Evolutionary conservation across 1,140 invertebrate genomes (phyloP).

Genomic region (Lepidostoma basale): DNA sequence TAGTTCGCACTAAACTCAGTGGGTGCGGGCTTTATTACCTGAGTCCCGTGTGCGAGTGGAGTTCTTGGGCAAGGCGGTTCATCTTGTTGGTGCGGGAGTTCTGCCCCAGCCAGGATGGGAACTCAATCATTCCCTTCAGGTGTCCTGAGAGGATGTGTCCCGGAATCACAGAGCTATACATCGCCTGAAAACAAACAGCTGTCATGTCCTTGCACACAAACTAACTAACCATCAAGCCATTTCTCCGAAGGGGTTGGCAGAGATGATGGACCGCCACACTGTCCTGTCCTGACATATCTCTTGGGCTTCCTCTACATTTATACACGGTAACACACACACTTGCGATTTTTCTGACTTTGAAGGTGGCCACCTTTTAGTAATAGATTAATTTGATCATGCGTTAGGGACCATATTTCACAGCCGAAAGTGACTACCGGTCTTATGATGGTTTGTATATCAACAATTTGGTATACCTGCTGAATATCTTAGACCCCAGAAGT

Average conservation of each 20-base stretch:
- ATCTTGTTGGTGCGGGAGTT: slow-evolving; percentile 87
- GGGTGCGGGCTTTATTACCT: slow-evolving; percentile 67
- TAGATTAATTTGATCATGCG: too few species aligned
- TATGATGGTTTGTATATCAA: too few species aligned
- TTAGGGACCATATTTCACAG: too few species aligned
- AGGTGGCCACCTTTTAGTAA: background rate
- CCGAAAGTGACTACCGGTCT: too few species aligned
- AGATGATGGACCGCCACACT: background rate
- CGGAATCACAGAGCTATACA: slow-evolving; percentile 90
- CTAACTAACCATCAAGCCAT: background rate
- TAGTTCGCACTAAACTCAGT: too few species aligned
- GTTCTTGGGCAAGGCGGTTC: slow-evolving; percentile 80
- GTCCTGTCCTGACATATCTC: background rate
- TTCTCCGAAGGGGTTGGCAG: background rate
- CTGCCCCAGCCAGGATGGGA: slow-evolving; percentile 95
- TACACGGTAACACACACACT: background rate
- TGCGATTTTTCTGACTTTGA: background rate
- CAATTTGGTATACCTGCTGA: too few species aligned
- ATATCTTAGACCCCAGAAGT: too few species aligned
- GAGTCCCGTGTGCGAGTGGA: slow-evolving; percentile 80
- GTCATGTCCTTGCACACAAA: background rate
- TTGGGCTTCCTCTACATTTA: background rate
- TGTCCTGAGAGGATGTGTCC: slow-evolving; percentile 83
- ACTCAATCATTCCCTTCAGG: slow-evolving; percentile 79
- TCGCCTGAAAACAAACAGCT: slow-evolving; percentile 66